phyloP scores from a whole-genome alignment of 2,888 invertebrate species.

The Argyra leucocephala region DNA sequence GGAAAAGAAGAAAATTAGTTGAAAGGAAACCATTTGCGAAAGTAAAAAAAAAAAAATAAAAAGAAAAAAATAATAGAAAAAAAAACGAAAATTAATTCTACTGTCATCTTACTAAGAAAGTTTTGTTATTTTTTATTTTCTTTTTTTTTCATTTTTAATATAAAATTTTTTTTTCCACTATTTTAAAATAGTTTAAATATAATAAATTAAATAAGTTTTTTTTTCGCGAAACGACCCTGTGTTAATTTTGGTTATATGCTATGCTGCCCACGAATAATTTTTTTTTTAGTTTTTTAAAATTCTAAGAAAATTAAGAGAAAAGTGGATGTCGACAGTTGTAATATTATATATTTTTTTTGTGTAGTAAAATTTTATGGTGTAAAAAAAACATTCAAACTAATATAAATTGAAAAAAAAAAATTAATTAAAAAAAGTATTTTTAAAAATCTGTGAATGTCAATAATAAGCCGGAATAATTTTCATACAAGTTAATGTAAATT shows the following conservation, averaged over 20 bases:
- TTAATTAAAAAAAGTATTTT: not conserved
- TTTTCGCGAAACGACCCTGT: conserved; percentile 5
- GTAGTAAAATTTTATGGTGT: not conserved
- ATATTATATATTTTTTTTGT: too few species aligned
- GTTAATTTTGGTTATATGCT: not conserved
- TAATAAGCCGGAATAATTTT: conserved; percentile 1
- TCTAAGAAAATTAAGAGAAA: too few species aligned
- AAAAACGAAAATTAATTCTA: not conserved
- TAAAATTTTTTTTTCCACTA: too few species aligned
- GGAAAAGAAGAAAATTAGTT: conserved; percentile 1
- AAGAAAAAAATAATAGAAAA: too few species aligned
- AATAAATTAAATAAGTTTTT: not conserved
- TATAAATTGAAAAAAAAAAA: not conserved
- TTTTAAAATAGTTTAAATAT: too few species aligned
- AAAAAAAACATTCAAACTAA: not conserved
- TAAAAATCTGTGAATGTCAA: not conserved
- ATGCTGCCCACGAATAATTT: conserved; percentile 1
- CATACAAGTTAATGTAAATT: not conserved
- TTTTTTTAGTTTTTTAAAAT: not conserved
- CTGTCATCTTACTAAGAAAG: not conserved
- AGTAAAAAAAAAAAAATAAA: not conserved
- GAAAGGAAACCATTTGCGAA: conserved; percentile 6
- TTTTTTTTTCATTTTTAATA: not conserved
- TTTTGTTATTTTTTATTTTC: not conserved
- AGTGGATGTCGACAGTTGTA: too few species aligned